Conservation (phyloP, 2,888 invertebrate species). For the Volucella zonaria region DNA sequence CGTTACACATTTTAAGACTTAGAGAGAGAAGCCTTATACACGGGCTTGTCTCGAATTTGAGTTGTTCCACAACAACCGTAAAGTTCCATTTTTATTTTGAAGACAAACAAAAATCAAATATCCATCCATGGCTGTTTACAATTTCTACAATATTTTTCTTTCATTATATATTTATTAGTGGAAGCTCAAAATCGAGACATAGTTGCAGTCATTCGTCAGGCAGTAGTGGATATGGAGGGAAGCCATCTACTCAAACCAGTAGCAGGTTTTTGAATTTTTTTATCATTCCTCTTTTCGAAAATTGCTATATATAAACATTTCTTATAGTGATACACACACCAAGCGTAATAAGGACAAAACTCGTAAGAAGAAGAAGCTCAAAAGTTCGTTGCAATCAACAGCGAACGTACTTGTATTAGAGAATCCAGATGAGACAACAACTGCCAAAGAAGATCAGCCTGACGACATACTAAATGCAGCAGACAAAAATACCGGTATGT, state of each 20-base stretch:
- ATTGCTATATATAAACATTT: background rate
- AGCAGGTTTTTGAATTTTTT: slow-evolving; percentile 78
- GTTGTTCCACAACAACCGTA: too few species aligned
- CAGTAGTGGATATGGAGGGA: slow-evolving; percentile 91
- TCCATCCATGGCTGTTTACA: background rate
- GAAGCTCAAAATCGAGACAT: slow-evolving; percentile 89
- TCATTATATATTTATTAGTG: slow-evolving; percentile 83
- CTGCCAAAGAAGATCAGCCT: slow-evolving; percentile 63
- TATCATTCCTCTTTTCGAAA: background rate
- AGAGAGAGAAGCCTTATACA: too few species aligned
- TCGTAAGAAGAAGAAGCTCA: slow-evolving; percentile 80
- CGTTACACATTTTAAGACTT: too few species aligned
- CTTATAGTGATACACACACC: slow-evolving; percentile 78
- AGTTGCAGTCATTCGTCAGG: slow-evolving; percentile 91
- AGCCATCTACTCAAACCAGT: slow-evolving; percentile 85
- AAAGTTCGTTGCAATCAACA: slow-evolving; percentile 71
- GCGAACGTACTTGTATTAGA: slow-evolving; percentile 68
- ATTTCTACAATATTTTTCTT: background rate
- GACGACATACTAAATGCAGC: slow-evolving; percentile 71
- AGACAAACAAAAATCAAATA: too few species aligned
- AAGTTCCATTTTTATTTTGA: too few species aligned
- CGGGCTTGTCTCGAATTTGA: too few species aligned
- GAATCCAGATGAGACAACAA: slow-evolving; percentile 75
- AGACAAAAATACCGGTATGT: slow-evolving; percentile 75
- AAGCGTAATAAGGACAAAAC: slow-evolving; percentile 81